phyloP scores from a whole-genome alignment of 2,797 vertebrate genomes.

The Pangasius krempfi region DNA sequence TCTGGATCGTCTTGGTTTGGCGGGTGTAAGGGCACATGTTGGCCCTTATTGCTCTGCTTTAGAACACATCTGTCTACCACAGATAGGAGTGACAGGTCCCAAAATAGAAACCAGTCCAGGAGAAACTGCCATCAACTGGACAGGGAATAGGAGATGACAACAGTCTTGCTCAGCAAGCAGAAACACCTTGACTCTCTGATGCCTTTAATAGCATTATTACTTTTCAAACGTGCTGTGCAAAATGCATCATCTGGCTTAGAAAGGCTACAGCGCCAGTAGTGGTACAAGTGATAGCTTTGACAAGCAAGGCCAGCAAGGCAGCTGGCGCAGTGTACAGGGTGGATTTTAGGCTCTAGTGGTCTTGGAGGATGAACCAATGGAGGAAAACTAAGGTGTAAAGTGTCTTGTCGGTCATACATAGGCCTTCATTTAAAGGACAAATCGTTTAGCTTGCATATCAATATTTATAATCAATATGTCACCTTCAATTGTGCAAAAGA shows the following conservation, averaged over 20 bases:
- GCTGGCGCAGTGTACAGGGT: not conserved
- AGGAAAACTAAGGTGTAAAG: not conserved
- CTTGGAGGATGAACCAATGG: not conserved
- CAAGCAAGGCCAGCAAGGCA: conserved; percentile 51
- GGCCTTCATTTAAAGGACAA: not conserved
- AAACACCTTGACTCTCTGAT: conserved; percentile 81
- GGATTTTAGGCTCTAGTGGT: conserved; percentile 27
- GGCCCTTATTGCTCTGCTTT: conserved; percentile 67
- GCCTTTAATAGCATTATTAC: conserved; percentile 87
- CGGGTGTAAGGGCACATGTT: conserved; percentile 41
- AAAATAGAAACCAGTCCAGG: conserved; percentile 79
- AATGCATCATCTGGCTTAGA: conserved; percentile 73
- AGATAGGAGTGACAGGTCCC: conserved; percentile 75
- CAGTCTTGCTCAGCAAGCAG: conserved; percentile 76
- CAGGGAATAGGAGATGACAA: conserved; percentile 85
- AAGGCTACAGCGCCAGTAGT: conserved; percentile 63
- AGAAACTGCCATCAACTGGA: conserved; percentile 81
- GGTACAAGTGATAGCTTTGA: conserved; percentile 69
- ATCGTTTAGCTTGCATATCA: not conserved
- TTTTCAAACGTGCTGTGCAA: conserved; percentile 80
- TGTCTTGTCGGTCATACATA: not conserved
- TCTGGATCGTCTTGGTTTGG: conserved; percentile 36
- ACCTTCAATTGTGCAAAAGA: not conserved
- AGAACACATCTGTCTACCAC: conserved; percentile 78
- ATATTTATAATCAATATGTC: not conserved